Base-by-base conservation (phyloP, 2,888 invertebrate genomes). In the Scaptomyza parva region DNA sequence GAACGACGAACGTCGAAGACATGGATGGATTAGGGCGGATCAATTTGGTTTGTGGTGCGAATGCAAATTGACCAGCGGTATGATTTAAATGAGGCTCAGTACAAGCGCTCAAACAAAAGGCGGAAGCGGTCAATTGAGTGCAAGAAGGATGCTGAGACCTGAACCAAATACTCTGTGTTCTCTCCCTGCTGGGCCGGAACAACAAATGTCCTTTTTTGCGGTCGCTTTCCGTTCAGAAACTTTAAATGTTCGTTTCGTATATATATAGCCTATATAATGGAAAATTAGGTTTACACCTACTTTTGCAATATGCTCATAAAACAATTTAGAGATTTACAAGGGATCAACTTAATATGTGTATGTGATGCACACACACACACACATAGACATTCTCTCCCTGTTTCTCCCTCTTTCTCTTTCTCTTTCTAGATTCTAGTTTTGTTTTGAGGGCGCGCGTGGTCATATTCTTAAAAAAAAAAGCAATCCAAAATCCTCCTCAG, bases 1-100 rank as follows among this genome's bases (percentile, higher is more conserved):
- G 35, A 40, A 20, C 17, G 48, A 37, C 17, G 18, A 40, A 20
- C 17, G 48, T 30, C 17, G 18, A 30, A 39, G 43, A 18, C 20
- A n/a, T 35, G 20, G 81, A n/a, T 35, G 20, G 81, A 77, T 89
- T 86, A 88, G 87, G 89, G 88, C 88, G 88, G 89, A 86, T 89
- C 89, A 87, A 89, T 89, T 89, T 83, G 78, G 68, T 75, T 37
- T 87, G 88, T 86, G 81, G 89, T 89, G 89, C 89, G 89, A 89
- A 89, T 89, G 71, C 87, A 89, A 89, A 89, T 89, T 89, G 86
- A 80, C 81, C 81, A 78, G 78, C 87, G 84, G 74, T 73, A 82
- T 62, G 87, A 73, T 85, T 88, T 87, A 83, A 87, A 88, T 88
- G 78, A 85, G 87, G 76, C 76, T 75, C 70, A 74, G 59, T 58